phyloP scores from a whole-genome alignment of 2,888 invertebrate species.

The Agonopterix alstromeriana region DNA sequence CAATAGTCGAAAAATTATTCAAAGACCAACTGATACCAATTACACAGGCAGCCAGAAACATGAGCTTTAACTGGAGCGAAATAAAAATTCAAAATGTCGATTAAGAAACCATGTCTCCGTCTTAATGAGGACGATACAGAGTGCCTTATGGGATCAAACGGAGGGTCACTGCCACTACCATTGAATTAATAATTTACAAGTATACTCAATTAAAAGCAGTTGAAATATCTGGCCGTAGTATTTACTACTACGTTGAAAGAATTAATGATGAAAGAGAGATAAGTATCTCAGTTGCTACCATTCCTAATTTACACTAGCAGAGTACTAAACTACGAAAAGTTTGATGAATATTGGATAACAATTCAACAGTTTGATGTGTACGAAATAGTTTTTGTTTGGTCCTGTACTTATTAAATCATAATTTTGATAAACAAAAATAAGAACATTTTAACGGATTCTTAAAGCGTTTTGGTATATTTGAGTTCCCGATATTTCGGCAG shows the following conservation, averaged over 20 bases:
- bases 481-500: too few relatives aligned
- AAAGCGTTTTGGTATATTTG: too few relatives aligned
- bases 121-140: conserved; percentile 63
- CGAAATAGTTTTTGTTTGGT: too few relatives aligned
- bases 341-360: too few relatives aligned
- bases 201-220: conserved; percentile 63
- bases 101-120: conserved; percentile 53
- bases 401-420: too few relatives aligned
- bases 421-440: too few relatives aligned
- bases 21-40: conserved; percentile 13
- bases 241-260: not conserved
- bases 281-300: too few relatives aligned
- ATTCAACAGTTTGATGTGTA: too few relatives aligned
- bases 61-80: conserved; percentile 28
- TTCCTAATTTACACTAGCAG: too few relatives aligned
- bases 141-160: conserved; percentile 61
- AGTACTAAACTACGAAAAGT: too few relatives aligned
- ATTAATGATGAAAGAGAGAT: too few relatives aligned
- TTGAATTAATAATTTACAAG: conserved; percentile 68
- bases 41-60: conserved; percentile 21
- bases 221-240: conserved; percentile 14
- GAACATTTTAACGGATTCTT: too few relatives aligned
- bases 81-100: conserved; percentile 54
- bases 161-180: conserved; percentile 57
- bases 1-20: not conserved